These are phyloP conservation scores for Myripristis murdjan DNA, from an alignment of 2,797 vertebrate genomes.

Conservation along the genomic window DNA sequence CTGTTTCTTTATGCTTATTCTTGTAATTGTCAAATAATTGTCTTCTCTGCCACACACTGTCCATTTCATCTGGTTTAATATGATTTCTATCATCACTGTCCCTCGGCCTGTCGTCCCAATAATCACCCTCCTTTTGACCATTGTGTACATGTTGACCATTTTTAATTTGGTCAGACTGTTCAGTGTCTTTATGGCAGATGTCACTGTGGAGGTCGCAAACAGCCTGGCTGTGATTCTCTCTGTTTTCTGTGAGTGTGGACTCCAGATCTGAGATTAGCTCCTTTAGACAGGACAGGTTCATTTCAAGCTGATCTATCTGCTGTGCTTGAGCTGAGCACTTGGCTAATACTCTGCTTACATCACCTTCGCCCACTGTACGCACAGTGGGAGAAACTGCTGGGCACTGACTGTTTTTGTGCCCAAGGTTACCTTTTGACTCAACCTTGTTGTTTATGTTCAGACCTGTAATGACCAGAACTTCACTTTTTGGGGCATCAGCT, in stretches of 20 bases:
- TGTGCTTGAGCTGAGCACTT: slow-evolving; percentile 63
- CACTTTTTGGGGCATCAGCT: slow-evolving; percentile 4
- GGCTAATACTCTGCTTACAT: slow-evolving; percentile 7
- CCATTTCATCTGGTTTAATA: slow-evolving; percentile 13
- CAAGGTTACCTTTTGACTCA: slow-evolving; percentile 13
- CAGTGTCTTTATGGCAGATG: not conserved
- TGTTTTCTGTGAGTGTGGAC: slow-evolving; percentile 70
- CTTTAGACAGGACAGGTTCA: slow-evolving; percentile 79
- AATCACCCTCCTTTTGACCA: slow-evolving; percentile 2
- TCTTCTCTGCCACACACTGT: slow-evolving; percentile 19
- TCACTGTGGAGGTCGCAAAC: slow-evolving; percentile 23
- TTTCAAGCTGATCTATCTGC: slow-evolving; percentile 80
- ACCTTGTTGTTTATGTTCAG: slow-evolving; percentile 34
- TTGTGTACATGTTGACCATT: not conserved
- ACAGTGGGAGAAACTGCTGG: not conserved
- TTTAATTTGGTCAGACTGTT: slow-evolving; percentile 7
- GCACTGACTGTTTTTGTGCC: not conserved
- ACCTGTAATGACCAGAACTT: slow-evolving; percentile 20
- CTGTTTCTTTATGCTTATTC: slow-evolving; percentile 26
- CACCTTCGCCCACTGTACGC: slow-evolving; percentile 18
- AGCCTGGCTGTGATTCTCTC: slow-evolving; percentile 39
- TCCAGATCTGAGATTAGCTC: slow-evolving; percentile 82
- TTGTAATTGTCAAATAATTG: slow-evolving; percentile 32
- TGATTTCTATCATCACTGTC: not conserved
- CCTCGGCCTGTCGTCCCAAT: slow-evolving; percentile 16